A percentile compares a stretch with the other conserved stretches of the same genome.
Conservation (phyloP, 30 jellyfish, hydroid and myxozoan species). For the Phacellophora camtschatica region DNA sequence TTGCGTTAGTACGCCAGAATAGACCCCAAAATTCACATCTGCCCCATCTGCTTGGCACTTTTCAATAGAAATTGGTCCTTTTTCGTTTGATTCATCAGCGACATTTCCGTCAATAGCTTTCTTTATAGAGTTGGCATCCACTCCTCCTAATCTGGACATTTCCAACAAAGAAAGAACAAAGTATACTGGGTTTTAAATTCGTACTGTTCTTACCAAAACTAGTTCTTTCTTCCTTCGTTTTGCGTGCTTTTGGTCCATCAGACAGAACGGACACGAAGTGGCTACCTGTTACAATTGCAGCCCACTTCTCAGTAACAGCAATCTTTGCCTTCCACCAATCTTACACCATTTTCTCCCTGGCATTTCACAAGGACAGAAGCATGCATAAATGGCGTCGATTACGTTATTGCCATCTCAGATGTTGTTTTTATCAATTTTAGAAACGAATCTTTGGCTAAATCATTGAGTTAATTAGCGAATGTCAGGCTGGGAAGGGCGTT, state of each 20-base stretch:
- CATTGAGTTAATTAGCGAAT: neutral
- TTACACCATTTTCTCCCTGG: constrained; percentile 39
- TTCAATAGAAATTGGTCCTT: too few species aligned
- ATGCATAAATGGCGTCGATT: constrained; percentile 28
- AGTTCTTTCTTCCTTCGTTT: constrained; percentile 50
- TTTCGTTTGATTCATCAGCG: too few species aligned
- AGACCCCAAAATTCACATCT: constrained; percentile 61
- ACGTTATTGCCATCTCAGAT: constrained; percentile 32
- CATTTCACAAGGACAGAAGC: constrained; percentile 35
- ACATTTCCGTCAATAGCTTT: too few species aligned
- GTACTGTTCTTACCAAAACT: constrained; percentile 33
- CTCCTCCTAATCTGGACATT: constrained; percentile 59
- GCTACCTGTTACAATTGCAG: constrained; percentile 10
- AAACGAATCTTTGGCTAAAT: constrained; percentile 7
- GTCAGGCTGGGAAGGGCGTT: constrained; percentile 42
- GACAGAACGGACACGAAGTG: constrained; percentile 54
- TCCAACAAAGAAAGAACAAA: constrained; percentile 60
- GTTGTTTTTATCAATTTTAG: constrained; percentile 31
- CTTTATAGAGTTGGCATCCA: too few species aligned
- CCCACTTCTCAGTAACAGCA: neutral
- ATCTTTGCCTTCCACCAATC: constrained; percentile 20
- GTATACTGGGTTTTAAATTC: constrained; percentile 49
- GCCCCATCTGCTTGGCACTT: too few species aligned
- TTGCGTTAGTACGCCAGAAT: constrained; percentile 48
- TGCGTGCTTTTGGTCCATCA: constrained; percentile 59